phyloP scores from a whole-genome alignment of 2,113 vertebrate genomes.

The Psettodes erumei region DNA sequence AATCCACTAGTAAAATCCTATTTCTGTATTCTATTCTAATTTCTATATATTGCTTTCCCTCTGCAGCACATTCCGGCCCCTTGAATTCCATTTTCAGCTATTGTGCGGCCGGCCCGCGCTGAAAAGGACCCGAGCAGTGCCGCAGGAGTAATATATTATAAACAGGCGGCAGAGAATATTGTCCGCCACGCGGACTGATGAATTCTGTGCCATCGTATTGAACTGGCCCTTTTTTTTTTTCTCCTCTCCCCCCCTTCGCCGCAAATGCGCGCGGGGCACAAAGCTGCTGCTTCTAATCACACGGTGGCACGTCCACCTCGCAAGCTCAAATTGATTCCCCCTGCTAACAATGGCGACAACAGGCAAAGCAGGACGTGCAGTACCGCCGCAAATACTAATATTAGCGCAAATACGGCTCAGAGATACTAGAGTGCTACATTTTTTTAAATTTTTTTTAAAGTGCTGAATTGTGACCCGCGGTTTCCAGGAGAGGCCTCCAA shows the following conservation, averaged over 20 bases:
- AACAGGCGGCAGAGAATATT: slow-evolving; percentile 56
- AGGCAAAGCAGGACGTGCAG: slow-evolving; percentile 8
- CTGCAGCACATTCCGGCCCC: slow-evolving; percentile 36
- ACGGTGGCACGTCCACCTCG: slow-evolving; percentile 10
- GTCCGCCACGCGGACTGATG: slow-evolving; percentile 45
- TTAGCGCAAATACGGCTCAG: background rate
- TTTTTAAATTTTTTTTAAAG: background rate
- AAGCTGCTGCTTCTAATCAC: slow-evolving; percentile 45
- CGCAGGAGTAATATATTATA: slow-evolving; percentile 61
- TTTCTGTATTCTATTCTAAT: no score
- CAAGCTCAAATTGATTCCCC: slow-evolving; percentile 27
- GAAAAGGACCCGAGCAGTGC: slow-evolving; percentile 30
- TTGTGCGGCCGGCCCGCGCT: background rate
- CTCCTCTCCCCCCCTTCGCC: no score
- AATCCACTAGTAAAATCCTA: slow-evolving; percentile 17
- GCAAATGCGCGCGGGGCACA: slow-evolving; percentile 42
- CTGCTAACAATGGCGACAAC: slow-evolving; percentile 10
- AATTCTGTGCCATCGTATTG: slow-evolving; percentile 55
- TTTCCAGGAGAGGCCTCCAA: background rate
- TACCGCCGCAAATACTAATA: slow-evolving; percentile 17
- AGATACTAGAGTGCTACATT: slow-evolving; percentile 3
- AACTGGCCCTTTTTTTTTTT: slow-evolving; percentile 41
- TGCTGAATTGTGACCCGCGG: background rate
- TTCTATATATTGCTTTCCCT: slow-evolving; percentile 40
- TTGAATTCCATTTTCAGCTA: slow-evolving; percentile 40